Conservation (phyloP, 2,113 vertebrate genomes). For the Arenaria interpres region DNA sequence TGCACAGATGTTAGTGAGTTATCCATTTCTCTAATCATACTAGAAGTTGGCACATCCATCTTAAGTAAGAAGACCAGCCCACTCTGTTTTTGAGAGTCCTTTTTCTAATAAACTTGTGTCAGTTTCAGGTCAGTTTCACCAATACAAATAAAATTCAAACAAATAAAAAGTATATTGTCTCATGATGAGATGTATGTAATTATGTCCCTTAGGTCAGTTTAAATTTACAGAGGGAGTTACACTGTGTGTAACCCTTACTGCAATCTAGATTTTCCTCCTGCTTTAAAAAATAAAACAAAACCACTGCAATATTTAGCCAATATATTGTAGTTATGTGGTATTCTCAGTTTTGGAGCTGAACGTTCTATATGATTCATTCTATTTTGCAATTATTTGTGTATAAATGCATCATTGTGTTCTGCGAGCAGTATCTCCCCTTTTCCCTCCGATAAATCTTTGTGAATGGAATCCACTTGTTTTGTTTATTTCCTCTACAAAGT, state of each 20-base stretch:
- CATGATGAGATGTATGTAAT: conserved; percentile 89
- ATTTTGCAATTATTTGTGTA: conserved; percentile 55
- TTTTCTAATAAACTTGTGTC: conserved; percentile 88
- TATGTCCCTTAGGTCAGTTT: conserved; percentile 87
- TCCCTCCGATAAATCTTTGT: conserved; percentile 38
- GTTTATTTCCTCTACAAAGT: conserved; percentile 31
- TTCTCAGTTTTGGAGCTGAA: neutral
- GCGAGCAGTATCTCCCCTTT: neutral
- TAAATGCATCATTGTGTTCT: conserved; percentile 50
- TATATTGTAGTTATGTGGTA: neutral
- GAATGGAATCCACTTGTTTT: conserved; percentile 37
- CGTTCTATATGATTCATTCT: neutral
- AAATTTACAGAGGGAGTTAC: conserved; percentile 82
- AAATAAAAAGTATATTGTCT: conserved; percentile 92
- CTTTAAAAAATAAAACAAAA: conserved; percentile 27
- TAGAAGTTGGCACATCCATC: conserved; percentile 92
- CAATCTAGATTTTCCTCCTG: conserved; percentile 64
- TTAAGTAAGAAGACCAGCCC: conserved; percentile 88
- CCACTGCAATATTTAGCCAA: conserved; percentile 17
- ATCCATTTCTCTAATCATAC: conserved; percentile 96
- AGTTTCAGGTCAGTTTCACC: conserved; percentile 90
- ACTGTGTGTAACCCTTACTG: conserved; percentile 70
- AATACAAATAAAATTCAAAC: conserved; percentile 96
- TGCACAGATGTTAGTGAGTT: conserved; percentile 98
- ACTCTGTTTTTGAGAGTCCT: conserved; percentile 78